These are phyloP conservation scores for Coelopa frigida DNA, from an alignment of 1,140 invertebrate genomes.

Conservation along the genomic window DNA sequence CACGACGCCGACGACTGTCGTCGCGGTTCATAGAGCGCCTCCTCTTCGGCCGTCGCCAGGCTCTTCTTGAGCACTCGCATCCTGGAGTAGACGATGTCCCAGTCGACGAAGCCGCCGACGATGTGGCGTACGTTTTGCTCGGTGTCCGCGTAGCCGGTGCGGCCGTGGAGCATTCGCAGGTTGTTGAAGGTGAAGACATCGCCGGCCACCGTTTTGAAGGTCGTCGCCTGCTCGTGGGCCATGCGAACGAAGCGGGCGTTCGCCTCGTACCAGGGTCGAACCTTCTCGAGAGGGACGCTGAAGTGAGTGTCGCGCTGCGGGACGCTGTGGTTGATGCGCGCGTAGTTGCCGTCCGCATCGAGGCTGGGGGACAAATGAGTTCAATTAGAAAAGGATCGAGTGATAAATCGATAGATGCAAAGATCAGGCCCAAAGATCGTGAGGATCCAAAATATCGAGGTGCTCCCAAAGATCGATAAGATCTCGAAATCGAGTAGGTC, in stretches of 20 bases:
- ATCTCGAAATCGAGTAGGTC: no score
- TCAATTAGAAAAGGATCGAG: no score
- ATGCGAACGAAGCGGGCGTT: slow-evolving; percentile 49
- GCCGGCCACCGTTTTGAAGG: slow-evolving; percentile 56
- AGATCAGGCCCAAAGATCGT: no score
- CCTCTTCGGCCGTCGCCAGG: no score
- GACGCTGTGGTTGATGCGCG: slow-evolving; percentile 56
- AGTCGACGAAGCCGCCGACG: slow-evolving; percentile 64
- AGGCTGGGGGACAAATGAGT: slow-evolving; percentile 37
- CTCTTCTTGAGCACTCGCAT: slow-evolving; percentile 42
- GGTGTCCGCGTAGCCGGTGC: slow-evolving; percentile 54
- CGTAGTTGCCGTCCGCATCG: slow-evolving; percentile 48
- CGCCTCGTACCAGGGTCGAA: slow-evolving; percentile 57
- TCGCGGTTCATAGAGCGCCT: no score
- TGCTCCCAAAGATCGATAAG: no score
- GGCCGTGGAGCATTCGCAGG: slow-evolving; percentile 57
- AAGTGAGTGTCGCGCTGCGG: slow-evolving; percentile 59
- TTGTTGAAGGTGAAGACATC: slow-evolving; percentile 64
- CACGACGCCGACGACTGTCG: no score
- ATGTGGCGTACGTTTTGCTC: slow-evolving; percentile 53
- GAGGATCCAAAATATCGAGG: no score
- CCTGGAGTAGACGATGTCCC: slow-evolving; percentile 62
- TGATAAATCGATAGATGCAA: no score
- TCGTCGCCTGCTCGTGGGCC: slow-evolving; percentile 49
- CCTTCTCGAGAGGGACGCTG: slow-evolving; percentile 51